A percentile compares a stretch with the other conserved stretches of the same genome.
These are phyloP conservation scores for Cylindroiulus punctatus DNA, from an alignment of 2,888 invertebrate genomes.

Conservation along the genomic window DNA sequence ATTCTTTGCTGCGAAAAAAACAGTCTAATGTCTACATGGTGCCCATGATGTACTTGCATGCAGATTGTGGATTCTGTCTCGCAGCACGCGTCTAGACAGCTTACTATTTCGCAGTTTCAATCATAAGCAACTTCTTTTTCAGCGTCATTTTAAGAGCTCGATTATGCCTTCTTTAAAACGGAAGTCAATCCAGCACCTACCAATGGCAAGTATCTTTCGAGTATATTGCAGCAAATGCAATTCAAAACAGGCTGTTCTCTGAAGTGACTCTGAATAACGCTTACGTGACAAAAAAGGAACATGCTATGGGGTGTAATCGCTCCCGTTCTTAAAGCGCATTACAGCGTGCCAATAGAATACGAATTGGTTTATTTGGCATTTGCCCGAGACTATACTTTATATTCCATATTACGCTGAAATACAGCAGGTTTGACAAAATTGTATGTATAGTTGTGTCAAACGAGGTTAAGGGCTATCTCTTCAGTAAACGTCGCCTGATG, in stretches of 20 bases:
- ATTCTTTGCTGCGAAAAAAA: background rate
- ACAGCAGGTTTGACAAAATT: constrained; percentile 17
- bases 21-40: background rate
- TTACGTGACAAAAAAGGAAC: constrained; percentile 48
- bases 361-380: constrained; percentile 46
- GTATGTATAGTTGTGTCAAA: constrained; percentile 47
- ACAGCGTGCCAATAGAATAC: constrained; percentile 42
- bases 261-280: constrained; percentile 33
- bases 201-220: background rate
- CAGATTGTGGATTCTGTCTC: background rate
- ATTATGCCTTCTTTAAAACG: constrained; percentile 14
- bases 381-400: constrained; percentile 47
- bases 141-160: constrained; percentile 8
- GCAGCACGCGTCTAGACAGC: background rate
- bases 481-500: background rate
- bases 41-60: background rate
- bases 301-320: constrained; percentile 28
- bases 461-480: constrained; percentile 49
- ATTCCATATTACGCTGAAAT: constrained; percentile 42
- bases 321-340: constrained; percentile 36
- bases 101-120: background rate
- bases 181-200: background rate
- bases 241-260: constrained; percentile 38
- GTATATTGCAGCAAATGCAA: background rate
- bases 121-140: background rate